These are phyloP conservation scores for Digitonthophagus gazella DNA, from an alignment of 2,888 invertebrate genomes.

Conservation along the genomic window DNA sequence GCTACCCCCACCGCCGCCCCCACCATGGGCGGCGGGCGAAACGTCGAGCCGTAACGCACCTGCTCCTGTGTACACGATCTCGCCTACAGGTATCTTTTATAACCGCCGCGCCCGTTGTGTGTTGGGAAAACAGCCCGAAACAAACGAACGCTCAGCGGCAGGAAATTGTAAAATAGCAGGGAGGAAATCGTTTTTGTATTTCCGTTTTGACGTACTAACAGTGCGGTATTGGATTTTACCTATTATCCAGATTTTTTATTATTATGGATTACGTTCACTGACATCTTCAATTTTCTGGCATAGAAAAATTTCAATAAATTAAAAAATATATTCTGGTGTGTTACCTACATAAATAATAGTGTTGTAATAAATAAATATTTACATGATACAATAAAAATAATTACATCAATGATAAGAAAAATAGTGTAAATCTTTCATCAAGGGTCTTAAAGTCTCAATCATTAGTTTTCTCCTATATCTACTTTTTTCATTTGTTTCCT, in stretches of 20 bases:
- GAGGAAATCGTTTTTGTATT: constrained; percentile 4
- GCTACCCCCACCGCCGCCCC: constrained; percentile 1
- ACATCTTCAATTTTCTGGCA: too few species aligned
- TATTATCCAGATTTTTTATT: not conserved
- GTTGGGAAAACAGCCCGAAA: constrained; percentile 10
- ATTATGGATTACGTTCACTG: not conserved
- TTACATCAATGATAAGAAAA: too few species aligned
- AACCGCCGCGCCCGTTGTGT: constrained; percentile 5
- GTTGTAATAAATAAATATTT: too few species aligned
- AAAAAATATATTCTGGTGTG: not conserved
- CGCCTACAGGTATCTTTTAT: constrained; percentile 17
- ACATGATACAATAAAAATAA: too few species aligned
- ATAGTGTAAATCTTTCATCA: too few species aligned
- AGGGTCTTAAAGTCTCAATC: too few species aligned
- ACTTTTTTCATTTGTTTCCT: too few species aligned
- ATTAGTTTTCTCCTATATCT: too few species aligned
- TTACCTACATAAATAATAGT: too few species aligned
- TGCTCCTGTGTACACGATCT: constrained; percentile 13
- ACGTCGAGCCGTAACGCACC: constrained; percentile 3
- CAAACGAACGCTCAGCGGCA: constrained; percentile 8
- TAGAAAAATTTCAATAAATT: not conserved
- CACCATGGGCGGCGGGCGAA: not conserved
- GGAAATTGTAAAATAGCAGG: constrained; percentile 1
- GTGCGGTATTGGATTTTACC: not conserved
- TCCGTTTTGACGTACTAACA: not conserved